These are phyloP conservation scores for Tachuris rubrigastra DNA, from an alignment of 2,113 vertebrate species.

Conservation along the genomic window DNA sequence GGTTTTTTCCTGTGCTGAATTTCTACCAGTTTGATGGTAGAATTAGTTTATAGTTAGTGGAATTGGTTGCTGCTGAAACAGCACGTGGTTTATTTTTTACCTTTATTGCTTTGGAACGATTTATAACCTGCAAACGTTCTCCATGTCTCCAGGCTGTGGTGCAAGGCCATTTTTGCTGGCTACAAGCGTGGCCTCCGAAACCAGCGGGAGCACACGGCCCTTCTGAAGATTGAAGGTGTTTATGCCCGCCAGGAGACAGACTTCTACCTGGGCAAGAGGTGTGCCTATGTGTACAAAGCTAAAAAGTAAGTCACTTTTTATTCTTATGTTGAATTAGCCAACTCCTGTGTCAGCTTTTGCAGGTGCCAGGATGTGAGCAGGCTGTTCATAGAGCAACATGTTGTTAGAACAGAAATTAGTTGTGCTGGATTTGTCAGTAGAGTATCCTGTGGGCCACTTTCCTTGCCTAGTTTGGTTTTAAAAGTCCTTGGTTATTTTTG, in stretches of 20 bases:
- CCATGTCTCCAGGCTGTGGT: conserved; percentile 85
- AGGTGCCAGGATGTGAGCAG: background rate
- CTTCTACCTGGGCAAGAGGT: conserved; percentile 96
- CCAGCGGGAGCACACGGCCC: conserved; percentile 95
- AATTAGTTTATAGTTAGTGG: no score
- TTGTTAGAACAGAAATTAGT: background rate
- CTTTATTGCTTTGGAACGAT: background rate
- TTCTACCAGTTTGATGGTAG: background rate
- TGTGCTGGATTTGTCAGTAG: background rate
- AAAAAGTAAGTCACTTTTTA: conserved; percentile 86
- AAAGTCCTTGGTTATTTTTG: background rate
- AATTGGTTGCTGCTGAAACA: no score
- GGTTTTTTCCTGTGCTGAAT: background rate
- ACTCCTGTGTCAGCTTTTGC: rapidly evolving
- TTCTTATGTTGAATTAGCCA: background rate
- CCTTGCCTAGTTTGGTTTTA: background rate
- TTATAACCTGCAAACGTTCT: background rate
- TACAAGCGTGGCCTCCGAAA: conserved; percentile 97
- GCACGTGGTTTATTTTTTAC: background rate
- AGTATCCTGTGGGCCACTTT: background rate
- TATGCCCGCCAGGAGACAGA: conserved; percentile 91
- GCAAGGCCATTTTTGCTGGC: conserved; percentile 95
- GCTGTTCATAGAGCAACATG: background rate
- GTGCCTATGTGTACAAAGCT: conserved; percentile 98
- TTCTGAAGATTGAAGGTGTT: conserved; percentile 95